Percentiles rank a stretch among this genome's conserved stretches.
phyloP scores from a whole-genome alignment of 2,113 vertebrate species.

The Sceloporus undulatus region DNA sequence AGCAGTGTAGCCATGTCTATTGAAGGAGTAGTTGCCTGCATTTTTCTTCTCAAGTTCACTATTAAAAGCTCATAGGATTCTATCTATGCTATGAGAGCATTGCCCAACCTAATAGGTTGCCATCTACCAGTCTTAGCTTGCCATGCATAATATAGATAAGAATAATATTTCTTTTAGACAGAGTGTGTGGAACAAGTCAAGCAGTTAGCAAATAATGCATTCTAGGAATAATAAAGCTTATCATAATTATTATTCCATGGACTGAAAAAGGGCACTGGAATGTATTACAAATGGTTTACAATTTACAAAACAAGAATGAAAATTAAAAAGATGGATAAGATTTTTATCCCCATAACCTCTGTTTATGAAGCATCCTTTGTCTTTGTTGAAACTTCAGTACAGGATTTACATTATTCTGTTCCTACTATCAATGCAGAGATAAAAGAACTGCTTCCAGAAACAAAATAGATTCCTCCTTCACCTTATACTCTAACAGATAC shows the following conservation, averaged over 20 bases:
- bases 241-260: background rate
- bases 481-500: constrained; percentile 47
- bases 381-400: constrained; percentile 37
- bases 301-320: constrained; percentile 28
- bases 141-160: background rate
- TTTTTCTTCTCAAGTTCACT: background rate
- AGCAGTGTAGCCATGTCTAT: background rate
- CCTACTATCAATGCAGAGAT: constrained; percentile 35
- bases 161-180: too few relatives aligned
- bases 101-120: background rate
- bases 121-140: background rate
- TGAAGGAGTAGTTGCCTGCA: background rate
- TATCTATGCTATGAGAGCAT: background rate
- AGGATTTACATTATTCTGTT: background rate
- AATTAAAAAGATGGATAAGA: constrained; percentile 20
- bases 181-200: background rate
- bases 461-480: constrained; percentile 46
- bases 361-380: constrained; percentile 16
- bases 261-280: background rate
- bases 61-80: background rate
- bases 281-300: background rate
- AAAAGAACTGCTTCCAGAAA: constrained; percentile 38
- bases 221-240: background rate
- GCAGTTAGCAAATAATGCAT: background rate
- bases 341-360: background rate